Percentiles rank a stretch among this genome's conserved stretches.
phyloP scores from a whole-genome alignment of 2,797 vertebrate genomes.

The Anabacerthia variegaticeps region DNA sequence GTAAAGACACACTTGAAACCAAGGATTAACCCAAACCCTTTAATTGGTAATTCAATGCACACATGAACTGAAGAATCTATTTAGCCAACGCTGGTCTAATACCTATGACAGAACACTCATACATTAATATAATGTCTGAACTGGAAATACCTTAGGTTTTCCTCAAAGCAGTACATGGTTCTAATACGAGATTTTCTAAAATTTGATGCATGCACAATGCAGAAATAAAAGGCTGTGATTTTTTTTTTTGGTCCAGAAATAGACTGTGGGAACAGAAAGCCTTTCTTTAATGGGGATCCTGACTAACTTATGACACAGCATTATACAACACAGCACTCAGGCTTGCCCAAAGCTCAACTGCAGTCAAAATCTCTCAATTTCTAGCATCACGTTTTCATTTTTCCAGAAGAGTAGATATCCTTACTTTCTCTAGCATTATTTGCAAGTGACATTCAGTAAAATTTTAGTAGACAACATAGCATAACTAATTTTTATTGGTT shows the following conservation, averaged over 20 bases:
- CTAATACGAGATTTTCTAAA: background rate
- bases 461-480: background rate
- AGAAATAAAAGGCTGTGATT: background rate
- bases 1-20: background rate
- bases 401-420: background rate
- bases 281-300: background rate
- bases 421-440: background rate
- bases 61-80: background rate
- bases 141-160: background rate
- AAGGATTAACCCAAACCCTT: background rate
- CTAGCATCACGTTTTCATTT: background rate
- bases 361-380: background rate
- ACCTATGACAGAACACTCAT: background rate
- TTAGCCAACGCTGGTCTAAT: background rate
- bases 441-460: background rate
- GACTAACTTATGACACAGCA: background rate
- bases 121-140: background rate
- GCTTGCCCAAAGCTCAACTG: background rate
- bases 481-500: background rate
- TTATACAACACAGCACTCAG: background rate
- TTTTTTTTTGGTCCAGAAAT: background rate
- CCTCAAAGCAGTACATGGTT: background rate
- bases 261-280: background rate
- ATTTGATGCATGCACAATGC: background rate
- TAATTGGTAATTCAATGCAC: background rate